Base-by-base conservation (phyloP, 2,797 vertebrate genomes). In the Pogoniulus pusillus region DNA sequence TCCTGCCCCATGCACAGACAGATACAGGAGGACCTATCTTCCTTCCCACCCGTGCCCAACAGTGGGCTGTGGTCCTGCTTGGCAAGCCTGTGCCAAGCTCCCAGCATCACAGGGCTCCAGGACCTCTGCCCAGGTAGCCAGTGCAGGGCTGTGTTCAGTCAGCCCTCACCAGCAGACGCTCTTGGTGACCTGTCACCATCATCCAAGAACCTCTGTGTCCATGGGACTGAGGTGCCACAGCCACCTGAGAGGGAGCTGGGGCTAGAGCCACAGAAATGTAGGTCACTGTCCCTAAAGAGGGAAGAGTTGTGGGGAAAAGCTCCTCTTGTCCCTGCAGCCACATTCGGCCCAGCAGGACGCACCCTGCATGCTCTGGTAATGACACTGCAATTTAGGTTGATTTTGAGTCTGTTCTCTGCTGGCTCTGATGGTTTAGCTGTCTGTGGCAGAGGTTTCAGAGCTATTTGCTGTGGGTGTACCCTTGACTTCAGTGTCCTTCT, bases 1-100 rank as follows among this genome's bases (percentile, higher is more conserved):
- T 32, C 35, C 69, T 87, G 76, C 87, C 39, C 19, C 20, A 0
- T 0, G 2, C 41, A 1, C 14, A 6, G 63, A 5, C 0, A 1
- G 0, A 0, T 10, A 34, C 32, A 6, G 15, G 41, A 41, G 17
- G n/a, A 17, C 35, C 23, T 23, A 24, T 49, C 47, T 47, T 24
- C 12, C 12, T 12, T 49, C 23, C 47, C 2, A 1, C 7, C 13
- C 7, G 29, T 1, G 2, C 22, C 39, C 39, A 13, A 24, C 1
- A 2, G 12, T 8, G 57, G 6, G 9, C 26, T 0, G 1, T 30
- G 73, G 32, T 24, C 12, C 71, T 20, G 24, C 54, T 57, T 1
- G 1, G 23, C 34, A 34, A 17, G 57, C 29, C 2, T 1, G 4
- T 35, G n/a, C 54, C 0, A 1, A 22, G n/a, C 23, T 43, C 6